Evolutionary conservation across 1,140 invertebrate genomes (phyloP), one percentile per base, ranked within the genome.

Genomic region (Theocolax elegans): DNA sequence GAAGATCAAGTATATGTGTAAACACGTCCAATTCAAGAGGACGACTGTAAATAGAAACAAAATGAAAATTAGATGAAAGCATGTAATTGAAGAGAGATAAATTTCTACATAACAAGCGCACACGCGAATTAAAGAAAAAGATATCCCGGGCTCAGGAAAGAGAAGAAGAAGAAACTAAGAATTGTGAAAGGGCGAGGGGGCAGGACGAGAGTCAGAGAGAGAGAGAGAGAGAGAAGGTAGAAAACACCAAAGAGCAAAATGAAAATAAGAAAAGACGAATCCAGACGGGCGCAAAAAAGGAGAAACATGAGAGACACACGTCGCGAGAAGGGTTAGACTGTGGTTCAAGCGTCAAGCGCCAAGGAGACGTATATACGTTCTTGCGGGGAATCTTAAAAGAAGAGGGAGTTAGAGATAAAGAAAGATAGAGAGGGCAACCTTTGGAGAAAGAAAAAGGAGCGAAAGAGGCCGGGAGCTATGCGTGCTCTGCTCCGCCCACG

Each of bases 401-500:
- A 42, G 15, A n/a, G n/a, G n/a, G n/a, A n/a, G n/a, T n/a, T n/a
- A n/a, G n/a, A n/a, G n/a, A n/a, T n/a, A 54, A 27, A 54, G 21
- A 25, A 31, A 35, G 51, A n/a, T 3, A n/a, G n/a, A 44, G n/a
- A 44, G n/a, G 42, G 42, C 3, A 44, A n/a, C 7, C 6, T 15
- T 12, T n/a, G 13, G 15, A n/a, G 6, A 15, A n/a, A 44, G 13
- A 44, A 12, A 44, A 12, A 44, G 10, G 42, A 44, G 13, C 6
- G 10, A 73, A 80, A 81, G 82, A 81, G 81, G 83, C 83, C 83
- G 82, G 84, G 83, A 85, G 83, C 84, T 81, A 85, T 85, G 82
- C 84, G 82, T 85, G 82, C 80, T 83, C 83, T 77, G 83, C 83
- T 79, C 83, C 83, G 83, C 84, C 84, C 82, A 84, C 83, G 83